Evolutionary conservation across 2,797 vertebrate species (phyloP).

Genomic region (Lerista edwardsae): DNA sequence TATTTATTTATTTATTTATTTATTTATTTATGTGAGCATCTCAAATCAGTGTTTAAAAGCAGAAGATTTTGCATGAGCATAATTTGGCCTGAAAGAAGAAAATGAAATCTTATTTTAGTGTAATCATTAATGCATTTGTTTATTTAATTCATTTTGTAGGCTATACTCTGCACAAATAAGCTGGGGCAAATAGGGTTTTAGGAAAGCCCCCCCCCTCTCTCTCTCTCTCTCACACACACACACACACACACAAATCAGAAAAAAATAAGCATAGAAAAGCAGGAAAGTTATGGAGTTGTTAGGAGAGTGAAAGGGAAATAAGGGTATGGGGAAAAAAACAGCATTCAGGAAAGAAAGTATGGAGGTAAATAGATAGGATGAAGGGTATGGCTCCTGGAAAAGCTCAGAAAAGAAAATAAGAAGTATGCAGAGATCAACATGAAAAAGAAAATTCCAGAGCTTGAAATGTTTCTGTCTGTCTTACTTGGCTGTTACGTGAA

Average conservation of each 20-base stretch:
- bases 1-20: background rate
- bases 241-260: too few relatives aligned
- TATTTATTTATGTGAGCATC: background rate
- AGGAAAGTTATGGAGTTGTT: background rate
- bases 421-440: background rate
- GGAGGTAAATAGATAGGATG: background rate
- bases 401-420: background rate
- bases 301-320: background rate
- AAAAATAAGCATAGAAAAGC: background rate
- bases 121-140: too few relatives aligned
- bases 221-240: background rate
- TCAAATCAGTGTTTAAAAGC: background rate
- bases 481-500: background rate
- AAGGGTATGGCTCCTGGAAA: background rate
- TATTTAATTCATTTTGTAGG: background rate
- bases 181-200: background rate
- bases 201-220: background rate
- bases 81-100: too few relatives aligned
- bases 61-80: background rate
- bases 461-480: background rate
- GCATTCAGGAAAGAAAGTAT: background rate
- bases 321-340: background rate
- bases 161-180: background rate
- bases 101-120: background rate
- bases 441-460: conserved; percentile 22